Evolutionary conservation across 2,113 vertebrate species (phyloP), one percentile per base, ranked within the genome.

Genomic region (Chloropsis cyanopogon): DNA sequence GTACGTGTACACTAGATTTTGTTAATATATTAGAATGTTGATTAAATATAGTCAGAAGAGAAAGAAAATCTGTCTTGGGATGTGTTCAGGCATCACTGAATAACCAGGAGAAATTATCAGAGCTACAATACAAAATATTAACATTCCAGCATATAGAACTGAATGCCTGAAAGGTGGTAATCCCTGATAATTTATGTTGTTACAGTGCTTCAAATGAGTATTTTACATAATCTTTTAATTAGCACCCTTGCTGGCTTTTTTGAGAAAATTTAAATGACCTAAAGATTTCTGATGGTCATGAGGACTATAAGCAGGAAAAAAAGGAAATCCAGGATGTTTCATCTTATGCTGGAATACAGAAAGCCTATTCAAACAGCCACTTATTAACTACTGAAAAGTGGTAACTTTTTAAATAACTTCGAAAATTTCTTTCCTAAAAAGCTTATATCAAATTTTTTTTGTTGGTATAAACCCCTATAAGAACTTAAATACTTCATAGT

Each of bases 211-310:
- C 53, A 69, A 15, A 46, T 37, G 92, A 39, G 17, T 68, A 6
- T 49, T 88, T 65, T 79, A 66, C 41, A 72, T 93, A 91, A 91
- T 91, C 77, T 85, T 95, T 89, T 94, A 87, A 92, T 89, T 87
- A 94, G 26, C 12, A 61, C 3, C 4, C 46, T 79, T 73, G 11
- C 56, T 92, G 44, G 23, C 15, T 79, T 82, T 86, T 61, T 12
- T 90, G 41, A 78, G 52, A 73, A 92, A 86, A 82, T 72, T 44
- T 57, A 65, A 95, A 79, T 64, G 20, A 2, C 22, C 29, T 87
- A 22, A 61, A 82, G 59, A 80, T 66, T 86, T 95, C 65, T 70
- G 35, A 54, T 54, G 24, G 72, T 5, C 2, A 2, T 53, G 14
- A 92, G 26, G 35, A 37, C 77, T 91, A 63, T 31, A 89, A 89